Percentiles rank a stretch among this genome's conserved stretches.
Conservation (phyloP, 1,140 invertebrate genomes). For the Pseudomyrmex gracilis region DNA sequence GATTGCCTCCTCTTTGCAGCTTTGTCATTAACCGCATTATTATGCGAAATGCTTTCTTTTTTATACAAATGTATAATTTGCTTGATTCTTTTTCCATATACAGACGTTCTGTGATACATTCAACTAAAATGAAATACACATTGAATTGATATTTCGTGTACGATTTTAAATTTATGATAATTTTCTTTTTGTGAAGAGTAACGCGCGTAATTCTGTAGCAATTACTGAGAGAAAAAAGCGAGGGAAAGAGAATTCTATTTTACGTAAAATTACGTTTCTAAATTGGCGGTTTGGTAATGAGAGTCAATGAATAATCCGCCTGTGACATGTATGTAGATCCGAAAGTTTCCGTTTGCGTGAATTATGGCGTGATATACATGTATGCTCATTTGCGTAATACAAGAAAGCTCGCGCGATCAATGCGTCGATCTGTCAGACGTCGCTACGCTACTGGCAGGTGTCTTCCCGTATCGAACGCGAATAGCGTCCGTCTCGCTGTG, state of each 20-base stretch:
- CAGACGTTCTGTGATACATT: neutral
- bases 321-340: too few relatives aligned
- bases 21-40: conserved; percentile 14
- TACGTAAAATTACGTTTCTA: neutral
- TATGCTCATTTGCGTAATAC: conserved; percentile 8
- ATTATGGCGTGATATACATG: neutral
- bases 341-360: neutral
- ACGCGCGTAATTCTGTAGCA: neutral
- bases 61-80: conserved; percentile 35
- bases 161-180: neutral
- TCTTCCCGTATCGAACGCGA: conserved; percentile 77
- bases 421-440: neutral
- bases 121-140: neutral
- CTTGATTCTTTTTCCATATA: neutral
- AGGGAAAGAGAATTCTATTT: neutral
- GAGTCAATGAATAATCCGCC: neutral
- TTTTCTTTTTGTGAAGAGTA: neutral
- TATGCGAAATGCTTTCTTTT: conserved; percentile 10
- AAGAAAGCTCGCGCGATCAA: conserved; percentile 1
- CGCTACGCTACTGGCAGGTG: conserved; percentile 78
- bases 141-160: neutral
- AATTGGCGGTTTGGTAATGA: neutral
- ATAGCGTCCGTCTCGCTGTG: conserved; percentile 76
- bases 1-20: neutral
- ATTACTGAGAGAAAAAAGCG: neutral